Base-by-base conservation (phyloP, 1,140 invertebrate species). In the Drosophila pruinosa region DNA sequence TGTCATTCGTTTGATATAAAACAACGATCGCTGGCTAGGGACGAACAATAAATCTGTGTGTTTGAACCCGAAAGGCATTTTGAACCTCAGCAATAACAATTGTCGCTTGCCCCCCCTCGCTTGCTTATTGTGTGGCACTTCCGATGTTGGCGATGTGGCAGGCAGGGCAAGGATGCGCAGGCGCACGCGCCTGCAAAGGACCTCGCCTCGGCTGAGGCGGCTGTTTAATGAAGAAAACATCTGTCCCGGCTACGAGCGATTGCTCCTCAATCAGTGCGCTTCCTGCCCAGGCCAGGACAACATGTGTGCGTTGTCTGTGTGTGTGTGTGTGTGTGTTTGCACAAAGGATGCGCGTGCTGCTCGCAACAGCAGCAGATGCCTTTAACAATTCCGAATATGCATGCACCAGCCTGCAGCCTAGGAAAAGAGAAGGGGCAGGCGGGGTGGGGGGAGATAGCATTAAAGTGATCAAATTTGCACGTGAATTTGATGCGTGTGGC, bases 241-340 rank as follows among this genome's bases (percentile, higher is more conserved):
- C 81, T 86, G 81, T 81, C 82, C 82, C 70, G 69, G 68, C 58
- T 45, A 56, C 59, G 54, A 68, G 36, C 38, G 70, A 72, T 79
- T 85, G 80, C 81, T 78, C 73, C 81, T 85, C 81, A 85, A 85
- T 85, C 81, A 85, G 81, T 85, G 81, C 81, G 81, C 82, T 86
- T 85, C 81, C 81, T 85, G 81, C 28, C 24, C 28, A 71, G 58
- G 75, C 5, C 62, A 26, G 52, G 62, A 53, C 54, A 71, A 74
- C 71, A 74, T 85, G 80, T 85, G 80, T 80, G 79, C 56, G 38
- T 58, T 64, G 28, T 38, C 48, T 53, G 17, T 53, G 26, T n/a
- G 4, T 31, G 58, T 56, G 17, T 75, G 64, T 65, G 31, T 47
- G 7, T 34, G 50, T 72, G 53, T 74, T 71, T 78, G 61, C 69